These are phyloP conservation scores for Acipenser transmontanus DNA, from an alignment of 2,797 vertebrate genomes.

Conservation along the genomic window DNA sequence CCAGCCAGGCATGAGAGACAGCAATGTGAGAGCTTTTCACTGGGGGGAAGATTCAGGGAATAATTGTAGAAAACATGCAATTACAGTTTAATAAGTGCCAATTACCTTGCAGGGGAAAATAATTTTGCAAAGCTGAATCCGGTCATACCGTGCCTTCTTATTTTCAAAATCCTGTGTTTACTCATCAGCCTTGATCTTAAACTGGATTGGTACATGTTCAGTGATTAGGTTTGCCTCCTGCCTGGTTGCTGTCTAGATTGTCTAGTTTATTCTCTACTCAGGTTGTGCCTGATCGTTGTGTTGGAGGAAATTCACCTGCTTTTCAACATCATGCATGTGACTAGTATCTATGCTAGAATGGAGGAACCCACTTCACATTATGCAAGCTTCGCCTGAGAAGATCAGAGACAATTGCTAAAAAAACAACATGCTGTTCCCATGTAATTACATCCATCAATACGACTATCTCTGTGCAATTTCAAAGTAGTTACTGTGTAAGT, in stretches of 20 bases:
- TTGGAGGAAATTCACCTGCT: too few species aligned
- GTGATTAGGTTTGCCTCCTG: slow-evolving; percentile 54
- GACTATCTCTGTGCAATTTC: too few species aligned
- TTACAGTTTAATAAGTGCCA: slow-evolving; percentile 10
- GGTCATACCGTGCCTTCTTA: neutral
- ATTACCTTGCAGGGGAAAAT: slow-evolving; percentile 5
- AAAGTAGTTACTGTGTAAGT: too few species aligned
- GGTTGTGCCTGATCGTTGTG: neutral
- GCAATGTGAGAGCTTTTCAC: neutral
- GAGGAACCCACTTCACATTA: too few species aligned
- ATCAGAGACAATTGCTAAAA: too few species aligned
- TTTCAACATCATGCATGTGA: too few species aligned
- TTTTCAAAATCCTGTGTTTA: neutral
- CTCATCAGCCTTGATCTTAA: slow-evolving; percentile 30
- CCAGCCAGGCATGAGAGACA: neutral
- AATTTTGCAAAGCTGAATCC: neutral
- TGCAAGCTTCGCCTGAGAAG: too few species aligned
- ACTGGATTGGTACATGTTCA: slow-evolving; percentile 34
- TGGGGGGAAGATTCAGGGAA: neutral
- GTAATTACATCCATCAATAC: too few species aligned
- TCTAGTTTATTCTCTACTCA: neutral
- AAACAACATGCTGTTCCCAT: too few species aligned
- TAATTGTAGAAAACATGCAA: slow-evolving; percentile 1
- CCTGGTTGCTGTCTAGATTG: slow-evolving; percentile 17
- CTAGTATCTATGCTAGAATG: too few species aligned